Percentiles rank a stretch among this genome's conserved stretches.
Evolutionary conservation across 2,797 vertebrate genomes (phyloP).

Genomic region (Hippocampus kuda): DNA sequence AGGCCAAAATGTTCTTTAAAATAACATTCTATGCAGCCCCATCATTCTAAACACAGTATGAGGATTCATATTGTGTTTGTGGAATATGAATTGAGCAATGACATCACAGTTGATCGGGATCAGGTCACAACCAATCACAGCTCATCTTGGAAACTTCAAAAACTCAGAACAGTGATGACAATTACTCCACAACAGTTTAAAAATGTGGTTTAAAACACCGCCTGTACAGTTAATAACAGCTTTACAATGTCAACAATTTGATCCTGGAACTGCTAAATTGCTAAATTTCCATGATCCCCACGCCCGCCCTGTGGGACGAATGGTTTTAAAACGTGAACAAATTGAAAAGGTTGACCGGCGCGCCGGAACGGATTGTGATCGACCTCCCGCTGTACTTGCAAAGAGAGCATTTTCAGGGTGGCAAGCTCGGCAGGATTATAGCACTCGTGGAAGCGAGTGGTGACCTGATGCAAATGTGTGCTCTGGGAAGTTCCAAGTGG

Average conservation of each 20-base stretch:
- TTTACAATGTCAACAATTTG: background rate
- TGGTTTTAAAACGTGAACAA: conserved; percentile 4
- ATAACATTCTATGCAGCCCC: too few relatives aligned
- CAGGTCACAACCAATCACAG: too few relatives aligned
- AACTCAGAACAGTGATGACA: background rate
- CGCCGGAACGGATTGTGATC: conserved; percentile 2
- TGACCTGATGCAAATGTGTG: conserved; percentile 64
- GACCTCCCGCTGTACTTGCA: conserved; percentile 31
- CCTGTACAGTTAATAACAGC: background rate
- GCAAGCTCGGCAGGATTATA: conserved; percentile 54
- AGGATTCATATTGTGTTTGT: too few relatives aligned
- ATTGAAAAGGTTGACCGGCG: background rate
- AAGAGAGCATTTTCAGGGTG: conserved; percentile 50
- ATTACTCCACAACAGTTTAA: background rate
- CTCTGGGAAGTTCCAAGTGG: conserved; percentile 51
- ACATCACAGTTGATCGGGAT: too few relatives aligned
- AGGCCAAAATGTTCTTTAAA: too few relatives aligned
- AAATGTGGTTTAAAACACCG: background rate
- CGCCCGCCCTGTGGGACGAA: background rate
- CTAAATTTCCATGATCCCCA: background rate
- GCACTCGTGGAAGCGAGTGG: conserved; percentile 53
- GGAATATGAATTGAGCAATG: too few relatives aligned
- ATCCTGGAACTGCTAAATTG: background rate
- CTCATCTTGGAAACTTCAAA: too few relatives aligned
- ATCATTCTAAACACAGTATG: too few relatives aligned